phyloP scores from a whole-genome alignment of 2,797 vertebrate species.

The Bryconaethiops microstoma region DNA sequence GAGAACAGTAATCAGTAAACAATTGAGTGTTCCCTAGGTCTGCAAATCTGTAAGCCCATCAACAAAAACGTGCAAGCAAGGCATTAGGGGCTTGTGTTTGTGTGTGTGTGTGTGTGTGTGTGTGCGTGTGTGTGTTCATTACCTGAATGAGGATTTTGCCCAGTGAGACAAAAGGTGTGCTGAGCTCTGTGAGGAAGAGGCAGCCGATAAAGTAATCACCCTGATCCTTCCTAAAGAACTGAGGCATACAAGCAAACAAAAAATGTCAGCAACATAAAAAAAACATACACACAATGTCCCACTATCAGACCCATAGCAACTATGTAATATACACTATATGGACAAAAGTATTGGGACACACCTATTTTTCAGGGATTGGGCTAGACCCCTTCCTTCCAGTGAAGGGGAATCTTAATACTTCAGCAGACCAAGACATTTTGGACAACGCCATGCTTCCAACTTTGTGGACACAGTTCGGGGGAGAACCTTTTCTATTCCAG shows the following conservation, averaged over 20 bases:
- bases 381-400: too few species aligned
- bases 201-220: slow-evolving; percentile 98
- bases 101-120: background rate
- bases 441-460: too few species aligned
- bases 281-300: slow-evolving; percentile 36
- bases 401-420: too few species aligned
- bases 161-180: slow-evolving; percentile 95
- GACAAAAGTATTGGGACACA: too few species aligned
- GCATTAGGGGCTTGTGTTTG: slow-evolving; percentile 15
- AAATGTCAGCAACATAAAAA: slow-evolving; percentile 14
- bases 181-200: slow-evolving; percentile 94
- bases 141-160: slow-evolving; percentile 97
- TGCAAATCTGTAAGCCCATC: slow-evolving; percentile 23
- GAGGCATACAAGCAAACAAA: slow-evolving; percentile 48
- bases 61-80: background rate
- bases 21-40: slow-evolving; percentile 1
- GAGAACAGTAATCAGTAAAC: slow-evolving; percentile 18
- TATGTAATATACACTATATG: background rate
- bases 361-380: too few species aligned
- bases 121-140: slow-evolving; percentile 44
- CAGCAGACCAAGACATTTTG: too few species aligned
- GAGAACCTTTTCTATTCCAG: too few species aligned
- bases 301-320: slow-evolving; percentile 60
- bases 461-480: too few species aligned
- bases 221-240: slow-evolving; percentile 89